Base-by-base conservation (phyloP, 2,888 invertebrate species). In the Chrysopilus asiliformis region DNA sequence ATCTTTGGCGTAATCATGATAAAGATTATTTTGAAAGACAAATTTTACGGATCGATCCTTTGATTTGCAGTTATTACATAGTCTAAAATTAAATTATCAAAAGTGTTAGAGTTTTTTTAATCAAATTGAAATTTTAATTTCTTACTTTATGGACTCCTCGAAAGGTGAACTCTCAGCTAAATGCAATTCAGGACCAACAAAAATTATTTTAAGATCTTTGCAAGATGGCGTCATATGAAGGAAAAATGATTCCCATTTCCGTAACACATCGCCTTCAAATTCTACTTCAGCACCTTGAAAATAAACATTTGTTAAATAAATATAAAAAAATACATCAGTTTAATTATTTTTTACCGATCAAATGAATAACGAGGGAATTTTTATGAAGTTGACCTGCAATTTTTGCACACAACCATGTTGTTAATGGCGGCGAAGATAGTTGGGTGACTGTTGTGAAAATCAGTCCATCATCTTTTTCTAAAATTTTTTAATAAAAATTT, bases 221-320 rank as follows among this genome's bases (percentile, higher is more conserved):
- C 78, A 47, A 0, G 65, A 58, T 1, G 77, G 74, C 4, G 70
- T 54, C 20, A 77, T 64, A 51, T 81, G 80, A 1, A 80, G 53
- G 42, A 80, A 71, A 51, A 79, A 71, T 26, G 70, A 65, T 49
- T 81, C 81, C 81, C 81, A 82, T 40, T 77, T 77, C 35, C 70
- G 68, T 3, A 79, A 58, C 10, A 70, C 67, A 43, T 75, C 73
- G 0, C 76, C 76, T 56, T 82, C 81, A 47, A 78, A 81, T 39
- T 79, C 76, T 17, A 79, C 64, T 53, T 82, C 81, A 0, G 79
- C 78, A 0, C 79, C 78, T 17, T 73, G 64, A 15, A 74, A 55
- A 54, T 76, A 74, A 25, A 15, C 16, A 15, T 6, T 6, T 6
- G 14, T n/a, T 10, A 32, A 22, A n/a, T 14, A 4, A 29, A 29